Percentiles rank a stretch among this genome's conserved stretches.
Conservation (phyloP, 1,140 invertebrate species). For the Octopus sinensis region DNA sequence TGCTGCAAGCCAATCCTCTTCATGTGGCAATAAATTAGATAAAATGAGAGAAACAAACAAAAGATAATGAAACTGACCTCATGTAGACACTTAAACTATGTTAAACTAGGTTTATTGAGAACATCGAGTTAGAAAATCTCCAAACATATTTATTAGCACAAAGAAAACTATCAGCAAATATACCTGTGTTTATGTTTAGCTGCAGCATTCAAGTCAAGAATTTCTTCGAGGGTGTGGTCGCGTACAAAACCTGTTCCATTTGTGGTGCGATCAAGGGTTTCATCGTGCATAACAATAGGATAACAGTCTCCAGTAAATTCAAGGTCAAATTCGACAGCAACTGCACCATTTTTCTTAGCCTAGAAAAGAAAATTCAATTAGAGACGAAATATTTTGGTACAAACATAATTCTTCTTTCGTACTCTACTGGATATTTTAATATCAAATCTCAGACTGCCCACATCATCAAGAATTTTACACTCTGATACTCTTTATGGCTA, state of each 20-base stretch:
- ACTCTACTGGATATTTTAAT: no score
- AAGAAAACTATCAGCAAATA: background rate
- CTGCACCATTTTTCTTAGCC: constrained; percentile 65
- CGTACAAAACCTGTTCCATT: constrained; percentile 61
- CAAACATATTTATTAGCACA: background rate
- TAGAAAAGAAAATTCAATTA: constrained; percentile 19
- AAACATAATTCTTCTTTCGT: no score
- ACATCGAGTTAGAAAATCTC: constrained; percentile 10
- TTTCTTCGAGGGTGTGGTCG: constrained; percentile 65
- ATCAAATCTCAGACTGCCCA: no score
- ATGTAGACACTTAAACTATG: no score
- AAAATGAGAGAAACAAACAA: no score
- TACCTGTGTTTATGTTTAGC: constrained; percentile 59
- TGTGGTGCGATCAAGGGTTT: constrained; percentile 69
- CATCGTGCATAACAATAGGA: constrained; percentile 74
- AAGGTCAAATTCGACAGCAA: constrained; percentile 75
- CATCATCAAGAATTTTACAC: no score
- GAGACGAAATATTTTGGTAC: no score
- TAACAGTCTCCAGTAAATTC: constrained; percentile 70
- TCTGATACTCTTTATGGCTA: no score
- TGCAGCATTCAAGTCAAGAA: constrained; percentile 64
- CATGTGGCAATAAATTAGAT: no score
- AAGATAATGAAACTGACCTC: no score
- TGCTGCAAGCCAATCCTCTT: no score
- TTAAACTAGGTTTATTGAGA: constrained; percentile 59